Percentiles rank a stretch among this genome's conserved stretches.
Conservation (phyloP, 1,140 invertebrate genomes). For the Lepidurus packardi region DNA sequence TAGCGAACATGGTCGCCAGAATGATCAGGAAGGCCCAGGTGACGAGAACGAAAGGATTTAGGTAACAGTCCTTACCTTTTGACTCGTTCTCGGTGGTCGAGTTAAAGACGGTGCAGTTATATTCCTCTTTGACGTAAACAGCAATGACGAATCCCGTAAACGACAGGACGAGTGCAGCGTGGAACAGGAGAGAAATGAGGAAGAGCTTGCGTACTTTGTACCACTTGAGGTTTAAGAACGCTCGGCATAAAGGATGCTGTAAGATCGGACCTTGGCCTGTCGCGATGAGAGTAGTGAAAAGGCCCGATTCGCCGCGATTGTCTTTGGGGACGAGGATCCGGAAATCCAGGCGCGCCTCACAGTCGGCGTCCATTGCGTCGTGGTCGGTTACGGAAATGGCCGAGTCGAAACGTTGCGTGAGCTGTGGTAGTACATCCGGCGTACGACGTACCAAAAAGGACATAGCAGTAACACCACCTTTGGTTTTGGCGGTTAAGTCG, state of each 20-base stretch:
- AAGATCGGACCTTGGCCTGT: constrained; percentile 76
- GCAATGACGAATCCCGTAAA: constrained; percentile 69
- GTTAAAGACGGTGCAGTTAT: constrained; percentile 19
- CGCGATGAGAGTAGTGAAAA: constrained; percentile 72
- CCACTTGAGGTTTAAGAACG: constrained; percentile 79
- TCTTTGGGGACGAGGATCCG: constrained; percentile 64
- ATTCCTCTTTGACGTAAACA: constrained; percentile 33
- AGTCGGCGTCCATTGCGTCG: constrained; percentile 73
- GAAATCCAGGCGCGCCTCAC: constrained; percentile 71
- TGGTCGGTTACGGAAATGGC: constrained; percentile 71
- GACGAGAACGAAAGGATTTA: neutral
- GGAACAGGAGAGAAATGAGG: constrained; percentile 68
- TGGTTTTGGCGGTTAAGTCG: constrained; percentile 73
- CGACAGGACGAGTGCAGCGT: constrained; percentile 69
- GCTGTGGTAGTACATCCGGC: constrained; percentile 70
- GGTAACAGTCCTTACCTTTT: neutral
- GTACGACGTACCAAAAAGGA: constrained; percentile 72
- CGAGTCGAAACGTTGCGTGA: constrained; percentile 64
- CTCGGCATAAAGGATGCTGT: constrained; percentile 72
- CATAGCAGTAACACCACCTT: constrained; percentile 71
- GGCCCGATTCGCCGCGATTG: constrained; percentile 69
- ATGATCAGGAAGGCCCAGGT: constrained; percentile 38
- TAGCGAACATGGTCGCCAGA: constrained; percentile 38
- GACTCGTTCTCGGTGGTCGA: neutral
- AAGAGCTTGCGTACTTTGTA: constrained; percentile 83